A percentile compares a stretch with the other conserved stretches of the same genome.
Evolutionary conservation across 2,797 vertebrate species (phyloP).

Genomic region (Mycteria americana): DNA sequence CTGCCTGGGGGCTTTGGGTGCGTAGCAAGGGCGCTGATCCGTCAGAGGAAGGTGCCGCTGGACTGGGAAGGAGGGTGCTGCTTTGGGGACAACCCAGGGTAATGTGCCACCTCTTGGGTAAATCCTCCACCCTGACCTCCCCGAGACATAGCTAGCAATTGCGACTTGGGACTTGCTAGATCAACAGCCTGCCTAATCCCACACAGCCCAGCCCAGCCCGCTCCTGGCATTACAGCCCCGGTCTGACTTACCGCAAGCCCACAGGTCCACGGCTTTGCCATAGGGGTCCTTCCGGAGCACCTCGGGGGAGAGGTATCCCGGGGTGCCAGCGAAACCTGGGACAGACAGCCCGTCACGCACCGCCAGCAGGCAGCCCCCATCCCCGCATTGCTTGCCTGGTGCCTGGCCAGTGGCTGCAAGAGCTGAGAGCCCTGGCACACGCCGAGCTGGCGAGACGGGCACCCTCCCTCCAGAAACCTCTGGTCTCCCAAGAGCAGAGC

Average conservation of each 20-base stretch:
- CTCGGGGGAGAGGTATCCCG: conserved; percentile 95
- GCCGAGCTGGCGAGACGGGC: fast-evolving
- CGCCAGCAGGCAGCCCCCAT: fast-evolving
- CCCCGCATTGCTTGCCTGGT: not conserved
- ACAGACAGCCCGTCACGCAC: conserved; percentile 38
- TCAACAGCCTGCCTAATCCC: not conserved
- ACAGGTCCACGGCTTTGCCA: conserved; percentile 94
- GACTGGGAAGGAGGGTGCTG: not conserved
- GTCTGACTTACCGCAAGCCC: conserved; percentile 90
- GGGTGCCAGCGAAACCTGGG: conserved; percentile 93
- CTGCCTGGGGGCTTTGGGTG: not conserved
- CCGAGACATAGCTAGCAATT: fast-evolving
- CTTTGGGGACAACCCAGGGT: not conserved
- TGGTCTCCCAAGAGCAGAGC: not conserved
- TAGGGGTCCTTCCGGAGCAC: conserved; percentile 96
- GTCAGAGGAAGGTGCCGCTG: not conserved
- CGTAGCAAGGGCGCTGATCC: not conserved
- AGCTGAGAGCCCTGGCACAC: not conserved
- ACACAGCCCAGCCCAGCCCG: fast-evolving
- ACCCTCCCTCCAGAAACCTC: not conserved
- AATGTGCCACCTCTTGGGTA: not conserved
- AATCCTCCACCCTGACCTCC: not conserved
- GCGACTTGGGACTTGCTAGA: not conserved
- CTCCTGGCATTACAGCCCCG: fast-evolving
- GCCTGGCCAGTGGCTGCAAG: fast-evolving